Evolutionary conservation across 2,797 vertebrate species (phyloP).

Genomic region (Tamandua tetradactyla): DNA sequence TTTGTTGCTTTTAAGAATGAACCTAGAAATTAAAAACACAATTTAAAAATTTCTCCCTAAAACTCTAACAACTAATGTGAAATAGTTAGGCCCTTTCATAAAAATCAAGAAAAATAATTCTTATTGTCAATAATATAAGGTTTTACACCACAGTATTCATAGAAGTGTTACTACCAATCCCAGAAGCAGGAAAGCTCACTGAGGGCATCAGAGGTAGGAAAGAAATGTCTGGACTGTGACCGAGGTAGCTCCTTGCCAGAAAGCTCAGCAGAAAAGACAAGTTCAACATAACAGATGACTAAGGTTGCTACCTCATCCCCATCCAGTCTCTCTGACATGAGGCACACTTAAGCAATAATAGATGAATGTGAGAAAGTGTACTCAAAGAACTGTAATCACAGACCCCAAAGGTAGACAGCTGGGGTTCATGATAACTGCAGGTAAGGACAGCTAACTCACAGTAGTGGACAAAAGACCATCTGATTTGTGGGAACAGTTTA

Average conservation of each 20-base stretch:
- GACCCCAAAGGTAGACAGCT: not conserved
- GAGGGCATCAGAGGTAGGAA: not conserved
- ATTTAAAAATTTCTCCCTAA: not conserved
- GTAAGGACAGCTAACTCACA: not conserved
- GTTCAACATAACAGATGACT: not conserved
- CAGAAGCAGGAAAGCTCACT: not conserved
- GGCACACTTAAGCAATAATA: not conserved
- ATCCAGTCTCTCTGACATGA: not conserved
- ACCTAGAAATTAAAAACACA: not conserved
- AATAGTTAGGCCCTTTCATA: not conserved
- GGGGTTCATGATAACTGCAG: not conserved
- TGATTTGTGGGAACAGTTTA: not conserved
- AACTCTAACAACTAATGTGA: not conserved
- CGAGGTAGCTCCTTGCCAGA: not conserved
- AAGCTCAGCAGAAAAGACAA: not conserved
- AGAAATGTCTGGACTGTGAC: not conserved
- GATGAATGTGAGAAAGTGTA: not conserved
- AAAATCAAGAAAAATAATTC: constrained; percentile 10
- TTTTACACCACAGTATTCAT: not conserved
- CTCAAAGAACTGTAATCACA: not conserved
- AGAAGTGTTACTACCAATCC: not conserved
- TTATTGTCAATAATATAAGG: not conserved
- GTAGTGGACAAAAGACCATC: not conserved
- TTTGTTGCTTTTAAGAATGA: not conserved
- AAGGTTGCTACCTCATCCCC: not conserved